Base-by-base conservation (phyloP, 2,113 vertebrate species). In the Halcyon malimbica region DNA sequence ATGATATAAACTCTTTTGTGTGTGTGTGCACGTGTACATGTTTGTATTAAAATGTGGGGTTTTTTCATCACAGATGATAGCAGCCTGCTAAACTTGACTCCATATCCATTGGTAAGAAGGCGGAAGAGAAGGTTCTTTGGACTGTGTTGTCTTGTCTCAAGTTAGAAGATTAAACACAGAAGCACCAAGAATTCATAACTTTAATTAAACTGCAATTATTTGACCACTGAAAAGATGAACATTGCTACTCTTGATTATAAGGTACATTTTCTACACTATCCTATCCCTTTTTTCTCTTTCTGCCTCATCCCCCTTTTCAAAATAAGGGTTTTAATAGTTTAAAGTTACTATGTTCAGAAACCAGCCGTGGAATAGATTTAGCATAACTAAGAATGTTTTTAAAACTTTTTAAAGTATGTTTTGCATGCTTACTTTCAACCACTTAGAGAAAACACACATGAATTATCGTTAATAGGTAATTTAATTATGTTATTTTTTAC, bases 121-220 rank as follows among this genome's bases (percentile, higher is more conserved):
- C 98, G 98, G 97, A 99, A 99, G 98, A 98, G 99, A 98, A 98
- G 99, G 94, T 99, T 99, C 98, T 99, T 99, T 97, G 99, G 99
- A 97, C 98, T 99, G 69, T 99, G 99, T 98, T 99, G 99, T 97
- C 98, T 99, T 89, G 98, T 99, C 95, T 99, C 99, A 94, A 99
- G 99, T 98, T 99, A 99, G 98, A 98, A 71, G 83, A 92, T 51
- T 60, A 74, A 83, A 81, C 73, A 76, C 65, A 94, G 94, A 96
- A 97, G 94, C 96, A 96, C 82, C 88, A 97, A 96, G 97, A 98
- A 93, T 96, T 82, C 77, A 95, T 97, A 96, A 94, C 87, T 97
- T 97, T 95, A 89, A 97, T 97, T 97, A 98, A 97, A 90, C 91
- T 80, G 95, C 96, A 97, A 90, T 98, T 97, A 97, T 98, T 97